Evolutionary conservation across 2,113 vertebrate species (phyloP).

Genomic region (Polypterus bichir): DNA sequence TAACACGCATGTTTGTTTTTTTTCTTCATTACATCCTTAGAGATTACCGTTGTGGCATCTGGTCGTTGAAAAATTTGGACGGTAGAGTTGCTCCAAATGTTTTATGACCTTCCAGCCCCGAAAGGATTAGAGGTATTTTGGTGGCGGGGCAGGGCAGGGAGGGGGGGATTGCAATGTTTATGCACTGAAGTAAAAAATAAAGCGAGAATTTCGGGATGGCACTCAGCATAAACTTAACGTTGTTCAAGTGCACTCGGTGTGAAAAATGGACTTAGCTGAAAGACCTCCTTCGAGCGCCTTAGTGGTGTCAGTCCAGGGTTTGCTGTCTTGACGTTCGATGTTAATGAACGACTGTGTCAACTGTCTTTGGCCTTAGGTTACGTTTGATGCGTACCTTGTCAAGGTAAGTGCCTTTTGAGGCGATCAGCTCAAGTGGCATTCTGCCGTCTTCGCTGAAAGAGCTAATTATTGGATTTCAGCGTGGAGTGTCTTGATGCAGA

Average conservation of each 20-base stretch:
- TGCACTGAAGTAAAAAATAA: too few species aligned
- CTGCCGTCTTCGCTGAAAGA: conserved; percentile 25
- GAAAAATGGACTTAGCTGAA: conserved; percentile 47
- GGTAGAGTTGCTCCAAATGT: too few species aligned
- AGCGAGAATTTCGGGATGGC: not conserved
- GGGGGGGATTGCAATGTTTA: too few species aligned
- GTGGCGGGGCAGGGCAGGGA: too few species aligned
- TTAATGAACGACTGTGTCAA: conserved; percentile 33
- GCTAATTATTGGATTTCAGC: conserved; percentile 27
- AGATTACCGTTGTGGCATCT: not conserved
- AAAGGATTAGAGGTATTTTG: too few species aligned
- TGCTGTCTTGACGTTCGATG: conserved; percentile 32
- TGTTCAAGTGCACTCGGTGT: conserved; percentile 47
- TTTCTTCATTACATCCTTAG: not conserved
- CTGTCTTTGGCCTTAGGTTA: conserved; percentile 30
- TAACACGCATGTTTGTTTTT: not conserved
- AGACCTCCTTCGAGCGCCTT: conserved; percentile 8
- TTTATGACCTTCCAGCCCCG: too few species aligned
- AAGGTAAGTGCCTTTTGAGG: conserved; percentile 45
- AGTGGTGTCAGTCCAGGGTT: too few species aligned
- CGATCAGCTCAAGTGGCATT: conserved; percentile 21
- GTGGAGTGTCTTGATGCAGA: conserved; percentile 24
- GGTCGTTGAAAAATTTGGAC: too few species aligned
- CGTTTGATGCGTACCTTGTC: conserved; percentile 56
- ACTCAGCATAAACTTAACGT: conserved; percentile 33